These are phyloP conservation scores for Holotrichia oblita DNA, from an alignment of 1,140 invertebrate species.

Conservation along the genomic window DNA sequence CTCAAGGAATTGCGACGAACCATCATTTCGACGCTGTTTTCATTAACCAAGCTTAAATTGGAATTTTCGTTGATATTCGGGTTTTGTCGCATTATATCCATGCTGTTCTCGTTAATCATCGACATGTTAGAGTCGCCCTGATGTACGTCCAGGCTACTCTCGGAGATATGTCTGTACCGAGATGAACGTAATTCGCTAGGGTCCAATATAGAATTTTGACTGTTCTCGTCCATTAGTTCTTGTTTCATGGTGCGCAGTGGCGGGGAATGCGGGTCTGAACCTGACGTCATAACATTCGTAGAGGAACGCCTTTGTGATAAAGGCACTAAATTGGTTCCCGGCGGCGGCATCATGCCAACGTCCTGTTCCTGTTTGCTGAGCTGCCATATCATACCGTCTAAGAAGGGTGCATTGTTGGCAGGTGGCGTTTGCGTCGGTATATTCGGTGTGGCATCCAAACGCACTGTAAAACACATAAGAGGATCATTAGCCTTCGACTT, in stretches of 20 bases:
- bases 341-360: slow-evolving; percentile 71
- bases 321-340: slow-evolving; percentile 64
- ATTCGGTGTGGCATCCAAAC: slow-evolving; percentile 48
- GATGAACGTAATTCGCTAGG: slow-evolving; percentile 51
- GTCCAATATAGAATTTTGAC: slow-evolving; percentile 67
- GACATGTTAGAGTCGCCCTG: slow-evolving; percentile 59
- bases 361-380: slow-evolving; percentile 62
- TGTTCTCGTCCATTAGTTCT: slow-evolving; percentile 75
- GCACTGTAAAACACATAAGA: slow-evolving; percentile 59
- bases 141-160: slow-evolving; percentile 61
- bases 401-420: slow-evolving; percentile 50
- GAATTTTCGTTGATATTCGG: slow-evolving; percentile 63
- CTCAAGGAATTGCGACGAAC: slow-evolving; percentile 49
- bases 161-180: slow-evolving; percentile 57
- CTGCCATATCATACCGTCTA: slow-evolving; percentile 61
- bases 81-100: slow-evolving; percentile 58
- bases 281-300: slow-evolving; percentile 55
- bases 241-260: slow-evolving; percentile 69
- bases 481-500: slow-evolving; percentile 50
- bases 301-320: slow-evolving; percentile 67
- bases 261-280: slow-evolving; percentile 58
- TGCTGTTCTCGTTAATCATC: slow-evolving; percentile 63
- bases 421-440: slow-evolving; percentile 36
- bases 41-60: slow-evolving; percentile 60
- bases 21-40: slow-evolving; percentile 56